Evolutionary conservation across 2,888 invertebrate species (phyloP), one percentile per base, ranked within the genome.

Genomic region (Agrypnus murinus): DNA sequence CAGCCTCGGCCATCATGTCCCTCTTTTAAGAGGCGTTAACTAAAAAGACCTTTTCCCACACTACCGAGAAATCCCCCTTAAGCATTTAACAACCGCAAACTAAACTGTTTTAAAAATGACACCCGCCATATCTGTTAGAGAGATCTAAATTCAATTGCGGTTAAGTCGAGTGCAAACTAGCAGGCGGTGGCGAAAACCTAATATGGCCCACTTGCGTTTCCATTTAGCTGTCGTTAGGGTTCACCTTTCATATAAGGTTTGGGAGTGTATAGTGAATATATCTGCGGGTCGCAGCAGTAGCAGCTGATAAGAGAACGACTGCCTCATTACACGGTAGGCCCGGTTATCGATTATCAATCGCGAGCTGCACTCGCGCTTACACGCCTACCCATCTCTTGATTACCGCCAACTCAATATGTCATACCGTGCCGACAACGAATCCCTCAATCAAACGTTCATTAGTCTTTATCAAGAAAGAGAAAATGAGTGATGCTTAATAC

Each of bases 311-410:
- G 65, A 45, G 40, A 58, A n/a, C 17, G 38, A 31, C 45, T 38
- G 67, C 58, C 45, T 66, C 55, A 67, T 66, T 62, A 71, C 57
- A 46, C 34, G 48, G 31, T 59, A 31, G 43, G 55, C 60, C 25
- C 43, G 46, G 50, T 67, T 71, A 71, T 71, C 50, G 71, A 71
- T 71, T 71, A 71, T 71, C 71, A 71, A 71, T 71, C 66, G 36
- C 25, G 19, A 62, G 55, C 58, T 67, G 46, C 62, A 70, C 46
- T 62, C 43, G 46, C 32, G 46, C 14, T 25, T 25, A 15, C 50
- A 36, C 66, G 59, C 65, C 66, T 45, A 50, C 40, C 43, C 40
- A 48, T 62, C 50, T 67, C 45, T 63, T 71, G 67, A 71, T 66
- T 71, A 64, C 48, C 12, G n/a, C 55, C 25, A 19, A 69, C 50